Conservation (phyloP, 2,888 invertebrate species). For the Drosophila kuntzei region DNA sequence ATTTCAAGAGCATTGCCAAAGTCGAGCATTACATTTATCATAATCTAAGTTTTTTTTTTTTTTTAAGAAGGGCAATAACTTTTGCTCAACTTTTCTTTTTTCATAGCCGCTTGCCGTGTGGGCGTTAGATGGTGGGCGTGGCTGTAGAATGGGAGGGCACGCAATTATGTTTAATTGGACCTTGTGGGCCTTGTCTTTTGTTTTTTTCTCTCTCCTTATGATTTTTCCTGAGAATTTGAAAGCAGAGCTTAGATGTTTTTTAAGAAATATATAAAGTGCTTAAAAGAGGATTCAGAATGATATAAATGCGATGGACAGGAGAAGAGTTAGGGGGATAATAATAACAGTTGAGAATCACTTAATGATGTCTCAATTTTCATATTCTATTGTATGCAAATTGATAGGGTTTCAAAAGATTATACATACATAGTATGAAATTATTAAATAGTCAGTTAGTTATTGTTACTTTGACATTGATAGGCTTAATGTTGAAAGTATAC, state of each 20-base stretch:
- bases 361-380: constrained; percentile 22
- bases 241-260: constrained; percentile 41
- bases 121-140: constrained; percentile 44
- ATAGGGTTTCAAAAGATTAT: background rate
- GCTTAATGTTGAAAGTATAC: background rate
- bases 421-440: too few relatives aligned
- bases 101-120: constrained; percentile 1
- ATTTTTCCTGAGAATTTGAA: constrained; percentile 26
- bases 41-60: constrained; percentile 14
- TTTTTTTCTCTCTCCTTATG: constrained; percentile 10
- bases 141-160: constrained; percentile 23
- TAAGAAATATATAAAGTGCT: constrained; percentile 38
- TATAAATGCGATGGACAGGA: background rate
- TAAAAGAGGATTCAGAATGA: constrained; percentile 11
- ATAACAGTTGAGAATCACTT: constrained; percentile 20
- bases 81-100: constrained; percentile 36
- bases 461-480: too few relatives aligned
- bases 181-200: constrained; percentile 62
- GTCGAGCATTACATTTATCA: constrained; percentile 23
- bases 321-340: background rate
- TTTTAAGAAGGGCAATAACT: constrained; percentile 32
- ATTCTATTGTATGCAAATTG: constrained; percentile 8
- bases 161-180: constrained; percentile 79
- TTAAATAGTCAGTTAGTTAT: too few relatives aligned
- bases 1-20: constrained; percentile 17